Evolutionary conservation across 2,113 vertebrate genomes (phyloP).

Genomic region (Ondatra zibethicus): DNA sequence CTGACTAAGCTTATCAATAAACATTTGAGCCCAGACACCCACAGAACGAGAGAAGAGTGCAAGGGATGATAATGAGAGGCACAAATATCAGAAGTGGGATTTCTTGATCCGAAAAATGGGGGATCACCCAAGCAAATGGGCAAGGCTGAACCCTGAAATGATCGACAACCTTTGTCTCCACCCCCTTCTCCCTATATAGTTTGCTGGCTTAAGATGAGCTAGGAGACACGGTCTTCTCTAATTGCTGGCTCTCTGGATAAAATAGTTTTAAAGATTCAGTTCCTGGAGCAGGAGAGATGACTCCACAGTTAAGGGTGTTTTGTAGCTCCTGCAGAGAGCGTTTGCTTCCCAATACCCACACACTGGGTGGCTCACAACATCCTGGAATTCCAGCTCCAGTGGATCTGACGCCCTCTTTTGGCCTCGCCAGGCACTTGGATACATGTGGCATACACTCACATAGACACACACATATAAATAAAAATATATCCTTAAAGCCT

Average conservation of each 20-base stretch:
- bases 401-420: not conserved
- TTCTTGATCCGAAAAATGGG: not conserved
- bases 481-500: not conserved
- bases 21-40: not conserved
- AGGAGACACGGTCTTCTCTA: not conserved
- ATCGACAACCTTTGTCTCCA: not conserved
- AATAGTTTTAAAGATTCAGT: not conserved
- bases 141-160: not conserved
- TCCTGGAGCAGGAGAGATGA: not conserved
- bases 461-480: not conserved
- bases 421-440: not conserved
- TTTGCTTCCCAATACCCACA: not conserved
- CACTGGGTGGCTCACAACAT: not conserved
- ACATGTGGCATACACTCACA: not conserved
- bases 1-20: not conserved
- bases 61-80: too few species aligned
- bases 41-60: not conserved
- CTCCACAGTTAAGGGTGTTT: not conserved
- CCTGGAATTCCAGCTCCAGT: not conserved
- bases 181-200: not conserved
- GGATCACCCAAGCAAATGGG: not conserved
- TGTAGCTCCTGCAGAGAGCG: not conserved
- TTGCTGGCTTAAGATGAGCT: too few species aligned
- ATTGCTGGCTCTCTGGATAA: not conserved
- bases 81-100: not conserved